Percentiles rank a stretch among this genome's conserved stretches.
These are phyloP conservation scores for Microctenopoma lineatum DNA, from an alignment of 2,797 vertebrate genomes.

Conservation along the genomic window DNA sequence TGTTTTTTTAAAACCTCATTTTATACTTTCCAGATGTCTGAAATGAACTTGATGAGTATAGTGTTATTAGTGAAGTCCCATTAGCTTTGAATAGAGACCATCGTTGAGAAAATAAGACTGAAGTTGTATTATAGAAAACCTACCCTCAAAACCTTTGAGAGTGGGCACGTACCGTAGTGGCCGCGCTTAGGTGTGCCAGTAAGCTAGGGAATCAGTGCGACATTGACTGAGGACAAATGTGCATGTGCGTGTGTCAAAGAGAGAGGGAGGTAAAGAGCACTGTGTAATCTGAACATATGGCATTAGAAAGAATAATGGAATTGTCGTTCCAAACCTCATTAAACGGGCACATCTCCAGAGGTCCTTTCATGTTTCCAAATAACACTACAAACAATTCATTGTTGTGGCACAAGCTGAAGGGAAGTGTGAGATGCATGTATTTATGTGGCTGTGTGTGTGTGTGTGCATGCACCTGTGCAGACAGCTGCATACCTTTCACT, in stretches of 20 bases:
- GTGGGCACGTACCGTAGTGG: background rate
- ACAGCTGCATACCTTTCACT: conserved; percentile 13
- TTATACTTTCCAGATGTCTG: conserved; percentile 10
- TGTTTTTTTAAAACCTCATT: conserved; percentile 41
- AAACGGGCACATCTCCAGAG: conserved; percentile 39
- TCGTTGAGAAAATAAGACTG: background rate
- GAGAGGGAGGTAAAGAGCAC: background rate
- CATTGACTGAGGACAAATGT: background rate
- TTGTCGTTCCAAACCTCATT: conserved; percentile 25
- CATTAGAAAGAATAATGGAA: conserved; percentile 42
- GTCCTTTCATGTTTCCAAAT: conserved; percentile 36
- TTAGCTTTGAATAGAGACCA: background rate
- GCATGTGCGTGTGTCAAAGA: background rate
- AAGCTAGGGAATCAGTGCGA: background rate
- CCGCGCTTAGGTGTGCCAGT: conserved; percentile 2
- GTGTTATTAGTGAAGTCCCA: background rate
- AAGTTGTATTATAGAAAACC: background rate
- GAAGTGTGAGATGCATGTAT: conserved; percentile 16
- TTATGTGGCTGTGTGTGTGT: background rate
- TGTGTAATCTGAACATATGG: conserved; percentile 53
- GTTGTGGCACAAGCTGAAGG: conserved; percentile 7
- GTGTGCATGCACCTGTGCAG: background rate
- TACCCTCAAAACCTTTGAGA: background rate
- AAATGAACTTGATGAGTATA: conserved; percentile 13
- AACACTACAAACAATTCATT: conserved; percentile 42